Percentiles rank a stretch among this genome's conserved stretches.
These are phyloP conservation scores for Cremastinae sp. DNA, from an alignment of 2,888 invertebrate species.

Conservation along the genomic window DNA sequence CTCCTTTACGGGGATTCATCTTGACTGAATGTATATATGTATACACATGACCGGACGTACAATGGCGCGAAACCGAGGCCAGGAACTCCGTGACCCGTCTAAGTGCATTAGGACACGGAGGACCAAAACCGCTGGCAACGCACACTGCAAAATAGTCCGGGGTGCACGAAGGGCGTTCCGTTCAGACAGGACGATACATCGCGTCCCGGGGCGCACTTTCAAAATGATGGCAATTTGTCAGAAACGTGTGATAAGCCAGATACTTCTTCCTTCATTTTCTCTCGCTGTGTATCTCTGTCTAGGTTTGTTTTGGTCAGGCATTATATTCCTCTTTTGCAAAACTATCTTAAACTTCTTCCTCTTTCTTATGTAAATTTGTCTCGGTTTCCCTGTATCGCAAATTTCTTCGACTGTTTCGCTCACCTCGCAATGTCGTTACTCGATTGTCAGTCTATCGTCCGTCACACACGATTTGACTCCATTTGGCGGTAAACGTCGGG, in stretches of 20 bases:
- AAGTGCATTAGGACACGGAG: conserved; percentile 49
- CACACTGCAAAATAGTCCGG: conserved; percentile 15
- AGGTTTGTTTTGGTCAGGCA: neutral
- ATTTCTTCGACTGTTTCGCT: conserved; percentile 42
- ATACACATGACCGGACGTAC: conserved; percentile 16
- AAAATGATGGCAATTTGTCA: conserved; percentile 72
- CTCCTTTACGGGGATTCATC: neutral
- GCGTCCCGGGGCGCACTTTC: conserved; percentile 64
- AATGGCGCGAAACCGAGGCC: conserved; percentile 42
- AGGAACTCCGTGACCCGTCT: conserved; percentile 51
- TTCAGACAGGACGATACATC: conserved; percentile 62
- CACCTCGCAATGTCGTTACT: too few species aligned
- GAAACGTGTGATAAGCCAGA: conserved; percentile 71
- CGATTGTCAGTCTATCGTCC: conserved; percentile 51
- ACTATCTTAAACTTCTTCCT: neutral
- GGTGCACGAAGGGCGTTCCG: neutral
- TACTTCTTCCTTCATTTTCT: conserved; percentile 63
- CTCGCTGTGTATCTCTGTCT: conserved; percentile 37
- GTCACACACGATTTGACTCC: conserved; percentile 22
- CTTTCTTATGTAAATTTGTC: neutral
- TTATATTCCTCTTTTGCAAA: too few species aligned
- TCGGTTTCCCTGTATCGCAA: neutral
- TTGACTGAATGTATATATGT: conserved; percentile 13
- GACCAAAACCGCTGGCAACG: conserved; percentile 42
- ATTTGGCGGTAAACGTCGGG: conserved; percentile 6